Conservation (phyloP, 2,797 vertebrate genomes). For the Salmo trutta region DNA sequence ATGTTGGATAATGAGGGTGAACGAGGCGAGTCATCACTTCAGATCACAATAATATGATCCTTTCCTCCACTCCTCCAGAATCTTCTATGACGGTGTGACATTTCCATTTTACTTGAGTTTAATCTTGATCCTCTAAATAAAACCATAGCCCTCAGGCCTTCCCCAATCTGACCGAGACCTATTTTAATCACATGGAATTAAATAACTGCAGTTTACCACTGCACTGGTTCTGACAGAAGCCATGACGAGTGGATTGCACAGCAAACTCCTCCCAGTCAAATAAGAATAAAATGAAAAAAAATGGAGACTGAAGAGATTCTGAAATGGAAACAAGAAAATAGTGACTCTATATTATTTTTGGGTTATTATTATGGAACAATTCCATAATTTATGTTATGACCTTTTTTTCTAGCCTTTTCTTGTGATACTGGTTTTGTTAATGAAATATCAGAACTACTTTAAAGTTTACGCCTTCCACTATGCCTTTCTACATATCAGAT, state of each 20-base stretch:
- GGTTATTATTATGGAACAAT: background rate
- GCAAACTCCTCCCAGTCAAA: constrained; percentile 67
- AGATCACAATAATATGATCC: constrained; percentile 80
- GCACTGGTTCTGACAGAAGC: constrained; percentile 78
- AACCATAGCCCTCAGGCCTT: constrained; percentile 68
- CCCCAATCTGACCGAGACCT: constrained; percentile 77
- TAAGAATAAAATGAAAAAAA: background rate
- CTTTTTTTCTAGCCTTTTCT: background rate
- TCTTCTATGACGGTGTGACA: constrained; percentile 77
- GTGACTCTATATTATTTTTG: background rate
- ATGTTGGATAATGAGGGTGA: constrained; percentile 74
- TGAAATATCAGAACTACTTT: no score
- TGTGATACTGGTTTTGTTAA: background rate
- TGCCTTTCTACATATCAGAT: background rate
- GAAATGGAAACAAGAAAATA: background rate
- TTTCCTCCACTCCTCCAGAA: constrained; percentile 75
- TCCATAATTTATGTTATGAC: background rate
- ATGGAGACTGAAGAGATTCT: background rate
- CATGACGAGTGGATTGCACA: constrained; percentile 76
- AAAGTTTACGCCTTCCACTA: no score
- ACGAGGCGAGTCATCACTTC: constrained; percentile 75
- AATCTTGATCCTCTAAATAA: constrained; percentile 80
- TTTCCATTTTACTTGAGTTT: constrained; percentile 80
- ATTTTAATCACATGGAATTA: constrained; percentile 85
- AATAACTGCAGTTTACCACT: constrained; percentile 79